Evolutionary conservation across 2,797 vertebrate species (phyloP).

Genomic region (Leptatherina wallacei): DNA sequence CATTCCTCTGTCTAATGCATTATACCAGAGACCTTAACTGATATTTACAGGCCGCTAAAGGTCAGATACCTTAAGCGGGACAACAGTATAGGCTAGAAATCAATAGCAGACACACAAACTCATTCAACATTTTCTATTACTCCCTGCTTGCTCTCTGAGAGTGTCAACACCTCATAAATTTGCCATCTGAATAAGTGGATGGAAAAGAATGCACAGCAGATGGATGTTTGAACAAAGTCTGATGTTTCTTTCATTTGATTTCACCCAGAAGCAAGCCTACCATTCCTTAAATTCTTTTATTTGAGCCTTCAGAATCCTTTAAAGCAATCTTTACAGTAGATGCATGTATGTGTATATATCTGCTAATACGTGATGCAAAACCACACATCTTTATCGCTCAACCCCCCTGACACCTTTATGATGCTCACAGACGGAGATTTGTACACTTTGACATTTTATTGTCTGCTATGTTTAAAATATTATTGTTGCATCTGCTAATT

Average conservation of each 20-base stretch:
- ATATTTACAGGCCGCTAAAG: constrained; percentile 70
- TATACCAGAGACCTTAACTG: constrained; percentile 61
- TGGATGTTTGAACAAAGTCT: constrained; percentile 47
- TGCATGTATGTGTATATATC: constrained; percentile 38
- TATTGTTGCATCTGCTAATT: neutral
- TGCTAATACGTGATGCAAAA: constrained; percentile 72
- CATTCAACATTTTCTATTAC: constrained; percentile 46
- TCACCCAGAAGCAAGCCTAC: constrained; percentile 23
- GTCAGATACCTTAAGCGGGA: constrained; percentile 68
- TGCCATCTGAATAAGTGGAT: constrained; percentile 57
- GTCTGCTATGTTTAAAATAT: neutral
- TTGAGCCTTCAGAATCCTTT: constrained; percentile 49
- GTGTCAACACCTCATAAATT: constrained; percentile 73
- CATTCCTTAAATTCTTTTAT: constrained; percentile 55
- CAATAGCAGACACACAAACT: constrained; percentile 46
- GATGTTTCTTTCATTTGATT: constrained; percentile 59
- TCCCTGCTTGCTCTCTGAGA: constrained; percentile 36
- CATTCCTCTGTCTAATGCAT: constrained; percentile 70
- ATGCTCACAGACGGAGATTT: constrained; percentile 56
- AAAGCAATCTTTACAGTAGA: constrained; percentile 34
- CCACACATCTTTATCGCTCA: constrained; percentile 64
- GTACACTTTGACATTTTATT: neutral
- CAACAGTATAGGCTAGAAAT: constrained; percentile 62
- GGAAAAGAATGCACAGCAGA: constrained; percentile 36
- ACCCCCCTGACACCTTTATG: constrained; percentile 78